Conservation (phyloP, 2,113 vertebrate genomes). For the Genyomyrus donnyi region DNA sequence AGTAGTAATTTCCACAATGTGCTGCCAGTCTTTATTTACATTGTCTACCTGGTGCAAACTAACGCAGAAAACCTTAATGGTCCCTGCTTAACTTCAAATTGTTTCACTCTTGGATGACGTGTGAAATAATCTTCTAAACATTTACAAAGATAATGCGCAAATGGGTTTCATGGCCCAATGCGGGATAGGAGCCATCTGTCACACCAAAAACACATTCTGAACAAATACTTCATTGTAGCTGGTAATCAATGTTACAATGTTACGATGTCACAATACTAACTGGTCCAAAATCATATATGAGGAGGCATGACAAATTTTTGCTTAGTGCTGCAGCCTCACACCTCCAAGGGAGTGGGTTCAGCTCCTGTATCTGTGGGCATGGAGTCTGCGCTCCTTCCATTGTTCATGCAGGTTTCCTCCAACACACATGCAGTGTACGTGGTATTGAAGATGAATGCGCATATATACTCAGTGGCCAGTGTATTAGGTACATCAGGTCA, state of each 20-base stretch:
- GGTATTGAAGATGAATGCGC: not conserved
- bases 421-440: not conserved
- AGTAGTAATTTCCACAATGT: not conserved
- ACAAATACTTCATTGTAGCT: not conserved
- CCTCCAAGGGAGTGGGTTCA: not conserved
- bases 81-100: not conserved
- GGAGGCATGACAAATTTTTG: not conserved
- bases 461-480: not conserved
- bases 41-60: not conserved
- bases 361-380: not conserved
- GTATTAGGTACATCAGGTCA: not conserved
- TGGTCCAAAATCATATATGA: not conserved
- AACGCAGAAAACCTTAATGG: not conserved
- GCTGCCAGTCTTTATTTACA: not conserved
- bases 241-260: not conserved
- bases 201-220: not conserved
- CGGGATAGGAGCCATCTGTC: not conserved
- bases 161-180: not conserved
- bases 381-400: not conserved
- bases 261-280: not conserved
- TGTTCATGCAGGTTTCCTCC: not conserved
- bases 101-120: not conserved
- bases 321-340: not conserved
- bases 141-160: slow-evolving; percentile 26
- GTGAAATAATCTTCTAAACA: slow-evolving; percentile 27